Conservation (phyloP, 2,797 vertebrate species). For the Sebastes oblongus region DNA sequence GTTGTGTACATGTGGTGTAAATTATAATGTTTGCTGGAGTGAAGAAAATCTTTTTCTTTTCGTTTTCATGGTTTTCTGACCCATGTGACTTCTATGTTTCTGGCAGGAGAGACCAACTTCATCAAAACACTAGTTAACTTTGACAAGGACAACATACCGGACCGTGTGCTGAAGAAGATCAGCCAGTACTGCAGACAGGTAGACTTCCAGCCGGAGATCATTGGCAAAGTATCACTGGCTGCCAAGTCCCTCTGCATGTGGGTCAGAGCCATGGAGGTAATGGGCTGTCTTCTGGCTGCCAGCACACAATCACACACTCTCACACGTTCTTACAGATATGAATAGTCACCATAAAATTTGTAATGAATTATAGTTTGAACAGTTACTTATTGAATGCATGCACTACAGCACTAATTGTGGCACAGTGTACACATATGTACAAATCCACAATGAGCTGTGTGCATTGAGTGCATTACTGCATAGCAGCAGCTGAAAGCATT, state of each 20-base stretch:
- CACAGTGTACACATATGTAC: not conserved
- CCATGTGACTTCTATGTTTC: conserved; percentile 7
- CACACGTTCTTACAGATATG: not conserved
- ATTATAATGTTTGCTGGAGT: not conserved
- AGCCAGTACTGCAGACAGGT: conserved; percentile 85
- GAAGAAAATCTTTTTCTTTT: not conserved
- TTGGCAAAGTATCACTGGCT: conserved; percentile 88
- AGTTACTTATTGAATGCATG: not conserved
- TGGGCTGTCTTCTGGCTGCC: not conserved
- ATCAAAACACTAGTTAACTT: conserved; percentile 91
- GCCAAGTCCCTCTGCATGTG: conserved; percentile 95
- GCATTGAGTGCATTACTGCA: not conserved
- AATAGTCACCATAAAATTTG: not conserved
- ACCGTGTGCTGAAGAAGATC: conserved; percentile 88
- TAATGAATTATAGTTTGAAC: not conserved
- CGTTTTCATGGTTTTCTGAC: not conserved
- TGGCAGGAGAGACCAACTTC: conserved; percentile 88
- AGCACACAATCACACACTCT: not conserved
- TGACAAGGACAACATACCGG: conserved; percentile 91
- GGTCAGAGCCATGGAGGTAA: conserved; percentile 94
- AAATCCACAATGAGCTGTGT: not conserved
- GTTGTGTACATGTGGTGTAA: not conserved
- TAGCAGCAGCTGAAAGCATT: not conserved
- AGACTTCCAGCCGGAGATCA: conserved; percentile 90
- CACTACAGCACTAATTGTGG: not conserved